Conservation (phyloP, 2,888 invertebrate genomes). For the Netelia melanura region DNA sequence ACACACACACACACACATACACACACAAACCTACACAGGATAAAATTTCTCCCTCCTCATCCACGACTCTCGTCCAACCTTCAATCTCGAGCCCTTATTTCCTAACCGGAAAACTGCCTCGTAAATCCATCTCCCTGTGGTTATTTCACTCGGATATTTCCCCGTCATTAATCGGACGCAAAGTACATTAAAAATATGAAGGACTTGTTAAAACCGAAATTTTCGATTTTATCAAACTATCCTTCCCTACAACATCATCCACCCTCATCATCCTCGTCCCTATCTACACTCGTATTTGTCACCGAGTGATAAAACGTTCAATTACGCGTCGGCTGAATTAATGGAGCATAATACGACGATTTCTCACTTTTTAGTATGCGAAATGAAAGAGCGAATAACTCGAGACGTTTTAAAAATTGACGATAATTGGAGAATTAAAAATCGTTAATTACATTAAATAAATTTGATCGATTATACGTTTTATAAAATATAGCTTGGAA, state of each 20-base stretch:
- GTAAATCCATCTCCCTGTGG: constrained; percentile 47
- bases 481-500: too few relatives aligned
- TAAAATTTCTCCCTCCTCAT: constrained; percentile 35
- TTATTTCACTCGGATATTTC: constrained; percentile 30
- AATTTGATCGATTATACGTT: too few relatives aligned
- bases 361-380: background rate
- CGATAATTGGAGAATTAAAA: background rate
- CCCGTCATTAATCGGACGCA: constrained; percentile 39
- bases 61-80: constrained; percentile 26
- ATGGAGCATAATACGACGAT: background rate
- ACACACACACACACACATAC: constrained; percentile 25
- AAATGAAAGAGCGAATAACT: background rate
- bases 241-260: too few relatives aligned
- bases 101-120: constrained; percentile 59
- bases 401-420: background rate
- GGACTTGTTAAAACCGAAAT: background rate
- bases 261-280: background rate
- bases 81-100: constrained; percentile 55
- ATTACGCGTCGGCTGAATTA: constrained; percentile 7
- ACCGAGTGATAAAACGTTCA: constrained; percentile 45
- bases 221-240: background rate
- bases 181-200: constrained; percentile 10
- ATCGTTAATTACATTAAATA: background rate
- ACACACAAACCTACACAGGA: constrained; percentile 20
- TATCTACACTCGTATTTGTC: background rate